Evolutionary conservation across 2,113 vertebrate genomes (phyloP), one percentile per base, ranked within the genome.

Genomic region (Dromas ardeola): DNA sequence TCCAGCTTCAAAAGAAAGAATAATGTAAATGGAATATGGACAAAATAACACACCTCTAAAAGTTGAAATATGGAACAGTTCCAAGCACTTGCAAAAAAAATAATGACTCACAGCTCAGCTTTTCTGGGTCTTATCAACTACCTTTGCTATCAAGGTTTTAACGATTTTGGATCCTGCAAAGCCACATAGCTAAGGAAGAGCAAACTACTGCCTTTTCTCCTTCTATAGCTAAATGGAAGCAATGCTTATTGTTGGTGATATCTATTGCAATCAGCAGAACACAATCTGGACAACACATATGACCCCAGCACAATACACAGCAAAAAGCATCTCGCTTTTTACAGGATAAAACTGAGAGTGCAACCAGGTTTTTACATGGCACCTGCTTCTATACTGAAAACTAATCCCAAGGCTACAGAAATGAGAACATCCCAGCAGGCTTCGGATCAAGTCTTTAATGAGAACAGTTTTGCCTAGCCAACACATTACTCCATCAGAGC

Each of bases 1-100:
- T 67, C 56, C 70, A 85, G 63, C 94, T 95, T 58, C 83, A 95
- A 90, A 95, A 92, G 77, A 66, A 97, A 94, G 27, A 96, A 32
- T 69, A 62, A 81, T 49, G 84, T 52, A 95, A 38, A 96, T 67
- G 62, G 82, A 95, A 72, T 66, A 77, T 4, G 29, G 74, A 74
- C 25, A 96, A 94, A 89, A 83, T 77, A 88, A 90, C 56, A 72
- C 49, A 81, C 11, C 26, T 93, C 71, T 62, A 42, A 72, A 94
- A 88, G 36, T 0, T 81, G 65, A 92, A 89, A 86, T 9, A 61
- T 55, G 29, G 78, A 91, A 77, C 42, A 59, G 61, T 43, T 91
- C 61, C 81, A 93, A 91, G n/a, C 23, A 77, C 58, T 91, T 73
- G 10, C 1, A 23, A 61, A 59, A 67, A 59, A 42, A 59, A 9